Evolutionary conservation across 2,113 vertebrate genomes (phyloP), one percentile per base, ranked within the genome.

Genomic region (Indri indri): DNA sequence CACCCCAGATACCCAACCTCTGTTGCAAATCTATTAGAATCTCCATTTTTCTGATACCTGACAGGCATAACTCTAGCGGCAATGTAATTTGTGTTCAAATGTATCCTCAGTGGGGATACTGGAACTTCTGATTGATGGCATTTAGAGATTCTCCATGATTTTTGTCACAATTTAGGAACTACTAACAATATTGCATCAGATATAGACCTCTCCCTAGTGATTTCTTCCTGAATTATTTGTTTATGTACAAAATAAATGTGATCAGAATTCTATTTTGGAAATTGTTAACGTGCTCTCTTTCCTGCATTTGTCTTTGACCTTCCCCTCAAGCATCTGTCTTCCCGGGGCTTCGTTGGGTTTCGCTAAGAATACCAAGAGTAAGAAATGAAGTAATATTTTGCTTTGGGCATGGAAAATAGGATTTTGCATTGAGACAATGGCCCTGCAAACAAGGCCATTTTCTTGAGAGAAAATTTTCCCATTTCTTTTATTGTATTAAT

Each of bases 311-410:
- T 27, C 42, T 94, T 88, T 73, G 82, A 86, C 14, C 52, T 74
- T 92, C n/a, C 47, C 11, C 18, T 57, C 65, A 40, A 30, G 76
- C 27, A 88, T 85, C 7, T 16, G 20, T 66, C n/a, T 88, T 94
- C 86, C 40, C 52, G 18, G 47, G 25, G 32, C 18, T 88, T 57
- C 71, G 20, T 82, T 87, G 50, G 22, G 8, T 40, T 87, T 93
- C 50, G 14, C 32, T 66, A 59, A 77, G 13, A 82, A 70, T 45
- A 59, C 12, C 59, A 40, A 54, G 12, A 71, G 18, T 65, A 79
- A 76, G 45, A 94, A 91, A 83, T 14, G 22, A 95, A 91, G n/a
- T 74, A 47, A 45, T 57, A 47, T 42, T 95, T 97, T 37, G 8
- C 25, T 61, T 47, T 70, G 45, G 57, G 8, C 34, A 90, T 87